Conservation (phyloP, 2,797 vertebrate species). For the Scolopax bukidnonensis region DNA sequence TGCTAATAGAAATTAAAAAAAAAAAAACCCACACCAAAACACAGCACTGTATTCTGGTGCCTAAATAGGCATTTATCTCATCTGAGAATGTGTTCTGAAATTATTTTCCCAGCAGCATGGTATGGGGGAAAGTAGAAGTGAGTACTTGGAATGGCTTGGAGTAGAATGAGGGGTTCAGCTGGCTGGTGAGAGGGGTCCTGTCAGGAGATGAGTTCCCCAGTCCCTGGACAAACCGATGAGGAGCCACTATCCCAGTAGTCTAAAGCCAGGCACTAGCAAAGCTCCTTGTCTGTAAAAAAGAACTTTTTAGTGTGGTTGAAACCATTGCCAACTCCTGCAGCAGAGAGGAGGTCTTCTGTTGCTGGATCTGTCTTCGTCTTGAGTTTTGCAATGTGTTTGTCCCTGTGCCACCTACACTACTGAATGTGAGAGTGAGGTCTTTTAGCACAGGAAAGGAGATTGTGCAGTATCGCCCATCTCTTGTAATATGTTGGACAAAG, state of each 20-base stretch:
- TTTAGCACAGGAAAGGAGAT: neutral
- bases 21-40: too few species aligned
- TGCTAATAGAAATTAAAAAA: neutral
- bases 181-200: neutral
- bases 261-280: neutral
- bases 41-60: neutral
- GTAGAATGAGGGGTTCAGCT: accelerated
- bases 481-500: neutral
- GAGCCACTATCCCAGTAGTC: accelerated
- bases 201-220: neutral
- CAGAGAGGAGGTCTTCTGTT: neutral
- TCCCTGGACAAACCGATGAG: accelerated
- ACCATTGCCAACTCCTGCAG: neutral
- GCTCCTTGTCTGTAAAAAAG: neutral
- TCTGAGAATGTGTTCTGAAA: neutral
- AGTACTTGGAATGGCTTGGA: neutral
- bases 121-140: neutral
- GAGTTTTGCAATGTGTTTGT: neutral
- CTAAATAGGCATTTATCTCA: neutral
- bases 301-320: neutral
- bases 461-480: neutral
- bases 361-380: neutral
- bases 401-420: neutral
- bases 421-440: accelerated
- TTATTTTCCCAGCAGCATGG: neutral